Evolutionary conservation across 2,888 invertebrate genomes (phyloP), one percentile per base, ranked within the genome.

Genomic region (Thelaira solivaga): DNA sequence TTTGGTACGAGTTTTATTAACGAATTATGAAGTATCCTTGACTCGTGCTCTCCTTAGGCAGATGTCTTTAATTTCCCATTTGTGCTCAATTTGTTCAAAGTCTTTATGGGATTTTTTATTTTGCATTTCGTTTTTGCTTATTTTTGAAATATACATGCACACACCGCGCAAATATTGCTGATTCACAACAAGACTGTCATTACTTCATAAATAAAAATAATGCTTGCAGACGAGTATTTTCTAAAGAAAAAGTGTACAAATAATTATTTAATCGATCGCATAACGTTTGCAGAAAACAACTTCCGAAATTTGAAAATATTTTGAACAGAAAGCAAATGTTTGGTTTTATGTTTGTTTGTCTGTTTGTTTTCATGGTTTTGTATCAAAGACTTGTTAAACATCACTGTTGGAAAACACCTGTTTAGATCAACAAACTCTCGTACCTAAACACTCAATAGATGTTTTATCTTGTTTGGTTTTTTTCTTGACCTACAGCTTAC

Each of bases 31-130:
- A 53, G 62, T 64, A 51, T 36, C 64, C 43, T 71, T 76, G 76
- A 71, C 76, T 59, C 71, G 71, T 71, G 76, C 59, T 65, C 2
- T 8, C 20, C n/a, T 34, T 45, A 39, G 73, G 39, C 77, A 77
- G 78, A 78, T 78, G 78, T 78, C 65, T 57, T 69, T 65, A 69
- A 22, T 34, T 53, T 45, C 65, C 69, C 36, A n/a, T 59, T 24
- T 8, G 31, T 6, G 26, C 20, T n/a, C 20, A 24, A 13, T 39
- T 39, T 29, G 41, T 22, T 43, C 10, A 26, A 45, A 20, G 31
- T 13, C 20, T 29, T 18, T 18, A 47, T 34, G 26, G 26, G 59
- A 69, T 51, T 71, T 43, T 18, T 36, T 31, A 7, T 61, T 26
- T 71, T 53, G 26, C 22, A 47, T 64, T 64, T 36, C 13, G 24